Evolutionary conservation across 2,888 invertebrate genomes (phyloP).

Genomic region (Asteroscopus sphinx): DNA sequence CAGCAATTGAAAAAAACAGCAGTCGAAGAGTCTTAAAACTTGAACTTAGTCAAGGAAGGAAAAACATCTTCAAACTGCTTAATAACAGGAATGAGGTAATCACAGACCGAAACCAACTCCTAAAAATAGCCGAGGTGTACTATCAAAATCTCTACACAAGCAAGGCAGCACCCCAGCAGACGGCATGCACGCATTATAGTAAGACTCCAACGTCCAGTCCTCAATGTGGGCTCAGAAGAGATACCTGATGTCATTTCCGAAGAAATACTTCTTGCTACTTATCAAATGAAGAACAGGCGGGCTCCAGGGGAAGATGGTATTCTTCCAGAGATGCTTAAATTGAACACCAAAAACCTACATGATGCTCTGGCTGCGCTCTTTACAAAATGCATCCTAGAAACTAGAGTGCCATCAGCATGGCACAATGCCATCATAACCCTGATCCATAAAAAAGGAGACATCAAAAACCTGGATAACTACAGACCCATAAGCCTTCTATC

Average conservation of each 20-base stretch:
- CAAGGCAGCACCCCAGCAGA: too few species aligned
- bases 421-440: neutral
- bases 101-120: too few species aligned
- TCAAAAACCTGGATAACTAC: neutral
- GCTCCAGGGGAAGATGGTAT: neutral
- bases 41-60: too few species aligned
- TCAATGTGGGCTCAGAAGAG: neutral
- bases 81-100: too few species aligned
- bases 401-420: neutral
- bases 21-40: too few species aligned
- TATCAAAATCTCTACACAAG: neutral
- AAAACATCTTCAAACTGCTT: too few species aligned
- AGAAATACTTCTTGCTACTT: neutral
- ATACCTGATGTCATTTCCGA: neutral
- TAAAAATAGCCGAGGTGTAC: too few species aligned
- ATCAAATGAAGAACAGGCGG: neutral
- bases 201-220: neutral
- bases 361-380: neutral
- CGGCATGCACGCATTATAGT: too few species aligned
- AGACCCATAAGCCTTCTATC: neutral
- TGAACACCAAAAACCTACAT: too few species aligned
- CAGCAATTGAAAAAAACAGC: too few species aligned
- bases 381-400: neutral
- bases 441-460: neutral
- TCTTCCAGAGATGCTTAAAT: neutral